phyloP scores from a whole-genome alignment of 2,888 invertebrate species.

The Athrips mouffetella region DNA sequence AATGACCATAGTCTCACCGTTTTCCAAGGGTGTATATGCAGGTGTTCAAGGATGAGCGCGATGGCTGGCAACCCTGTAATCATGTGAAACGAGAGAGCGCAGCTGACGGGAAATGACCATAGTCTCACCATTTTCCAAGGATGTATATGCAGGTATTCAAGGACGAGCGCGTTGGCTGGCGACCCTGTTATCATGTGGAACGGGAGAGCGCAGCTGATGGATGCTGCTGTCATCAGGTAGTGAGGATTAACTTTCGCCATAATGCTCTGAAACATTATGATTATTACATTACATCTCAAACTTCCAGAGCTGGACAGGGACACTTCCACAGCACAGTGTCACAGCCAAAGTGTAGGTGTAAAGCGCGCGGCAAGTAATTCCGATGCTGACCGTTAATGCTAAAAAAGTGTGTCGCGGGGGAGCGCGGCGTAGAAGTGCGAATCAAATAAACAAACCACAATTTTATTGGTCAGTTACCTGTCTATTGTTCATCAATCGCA shows the following conservation, averaged over 20 bases:
- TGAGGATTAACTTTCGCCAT: constrained; percentile 47
- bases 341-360: too few relatives aligned
- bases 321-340: neutral
- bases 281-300: neutral
- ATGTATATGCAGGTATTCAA: constrained; percentile 52
- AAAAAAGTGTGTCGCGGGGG: neutral
- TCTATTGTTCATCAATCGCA: too few relatives aligned
- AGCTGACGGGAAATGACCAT: constrained; percentile 28
- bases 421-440: too few relatives aligned
- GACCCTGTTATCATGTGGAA: constrained; percentile 53
- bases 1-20: too few relatives aligned
- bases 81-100: constrained; percentile 53
- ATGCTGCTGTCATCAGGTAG: constrained; percentile 54
- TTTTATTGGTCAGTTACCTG: too few relatives aligned
- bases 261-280: constrained; percentile 38
- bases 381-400: too few relatives aligned
- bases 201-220: constrained; percentile 45
- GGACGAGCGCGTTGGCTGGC: constrained; percentile 53
- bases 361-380: too few relatives aligned
- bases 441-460: too few relatives aligned
- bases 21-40: constrained; percentile 50
- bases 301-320: neutral
- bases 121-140: constrained; percentile 45
- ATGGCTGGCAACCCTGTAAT: constrained; percentile 47
- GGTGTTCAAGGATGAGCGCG: constrained; percentile 54